These are phyloP conservation scores for Lepidurus packardi DNA, from an alignment of 1,140 invertebrate genomes.

Conservation along the genomic window DNA sequence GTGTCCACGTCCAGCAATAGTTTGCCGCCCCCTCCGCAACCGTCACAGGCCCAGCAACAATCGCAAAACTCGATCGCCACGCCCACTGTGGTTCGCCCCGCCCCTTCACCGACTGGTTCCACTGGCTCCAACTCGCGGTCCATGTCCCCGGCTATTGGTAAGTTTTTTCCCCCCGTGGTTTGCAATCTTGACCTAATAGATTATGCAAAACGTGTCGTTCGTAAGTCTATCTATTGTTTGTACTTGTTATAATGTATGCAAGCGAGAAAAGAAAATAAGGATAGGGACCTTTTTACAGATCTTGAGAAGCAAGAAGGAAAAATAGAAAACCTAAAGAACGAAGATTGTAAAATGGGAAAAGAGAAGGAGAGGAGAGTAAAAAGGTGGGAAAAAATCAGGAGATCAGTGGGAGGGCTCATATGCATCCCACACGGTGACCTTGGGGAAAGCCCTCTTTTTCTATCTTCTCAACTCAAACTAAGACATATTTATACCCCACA, in stretches of 20 bases:
- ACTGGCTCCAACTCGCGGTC: conserved; percentile 72
- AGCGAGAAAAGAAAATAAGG: neutral
- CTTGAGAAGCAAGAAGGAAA: neutral
- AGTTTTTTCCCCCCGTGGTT: conserved; percentile 44
- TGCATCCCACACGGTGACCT: conserved; percentile 31
- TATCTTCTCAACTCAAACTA: conserved; percentile 29
- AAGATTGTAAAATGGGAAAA: conserved; percentile 14
- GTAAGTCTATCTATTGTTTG: neutral
- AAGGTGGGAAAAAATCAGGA: conserved; percentile 31
- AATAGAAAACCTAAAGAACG: conserved; percentile 19
- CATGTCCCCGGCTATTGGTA: conserved; percentile 91
- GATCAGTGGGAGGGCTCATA: conserved; percentile 35
- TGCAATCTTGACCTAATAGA: conserved; percentile 25
- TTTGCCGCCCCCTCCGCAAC: conserved; percentile 4
- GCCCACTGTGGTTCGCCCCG: conserved; percentile 41
- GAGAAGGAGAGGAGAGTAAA: conserved; percentile 1
- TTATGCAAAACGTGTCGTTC: neutral
- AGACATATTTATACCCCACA: conserved; percentile 3
- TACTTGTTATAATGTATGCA: neutral
- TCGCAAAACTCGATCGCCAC: conserved; percentile 16
- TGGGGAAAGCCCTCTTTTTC: conserved; percentile 33
- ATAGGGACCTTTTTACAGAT: neutral
- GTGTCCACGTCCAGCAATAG: neutral
- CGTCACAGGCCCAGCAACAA: conserved; percentile 22
- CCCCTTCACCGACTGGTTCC: conserved; percentile 85